Conservation (phyloP, 1,140 invertebrate genomes). For the Ostrea edulis region DNA sequence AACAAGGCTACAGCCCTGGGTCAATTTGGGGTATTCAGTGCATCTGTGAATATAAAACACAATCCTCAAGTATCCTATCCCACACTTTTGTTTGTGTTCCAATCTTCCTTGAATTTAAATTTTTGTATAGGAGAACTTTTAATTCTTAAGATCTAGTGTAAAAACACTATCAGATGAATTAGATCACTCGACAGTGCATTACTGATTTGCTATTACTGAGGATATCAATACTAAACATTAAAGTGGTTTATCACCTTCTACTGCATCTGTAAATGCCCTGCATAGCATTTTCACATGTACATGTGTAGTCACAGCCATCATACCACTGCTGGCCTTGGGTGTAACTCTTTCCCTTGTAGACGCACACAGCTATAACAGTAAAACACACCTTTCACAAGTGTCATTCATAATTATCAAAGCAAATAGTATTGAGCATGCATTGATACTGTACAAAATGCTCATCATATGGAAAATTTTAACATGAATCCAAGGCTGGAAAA, state of each 20-base stretch:
- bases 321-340: slow-evolving; percentile 57
- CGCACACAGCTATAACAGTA: slow-evolving; percentile 46
- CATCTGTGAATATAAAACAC: slow-evolving; percentile 43
- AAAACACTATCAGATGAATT: neutral
- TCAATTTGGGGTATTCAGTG: slow-evolving; percentile 45
- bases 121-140: neutral
- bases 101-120: neutral
- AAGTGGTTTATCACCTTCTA: slow-evolving; percentile 40
- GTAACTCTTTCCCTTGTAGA: slow-evolving; percentile 57
- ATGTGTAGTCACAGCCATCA: slow-evolving; percentile 58
- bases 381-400: neutral
- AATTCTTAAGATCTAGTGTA: neutral
- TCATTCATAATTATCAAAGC: too few relatives aligned
- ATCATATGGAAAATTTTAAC: too few relatives aligned
- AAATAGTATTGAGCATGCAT: too few relatives aligned
- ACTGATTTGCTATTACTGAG: neutral
- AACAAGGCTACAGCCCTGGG: slow-evolving; percentile 45
- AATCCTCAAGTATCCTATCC: neutral
- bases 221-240: neutral
- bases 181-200: neutral
- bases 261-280: slow-evolving; percentile 57
- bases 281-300: slow-evolving; percentile 54
- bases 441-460: too few relatives aligned
- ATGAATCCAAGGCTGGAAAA: too few relatives aligned
- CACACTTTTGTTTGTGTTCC: neutral